A percentile compares a stretch with the other conserved stretches of the same genome.
Evolutionary conservation across 2,797 vertebrate species (phyloP).

Genomic region (Nannoperca australis): DNA sequence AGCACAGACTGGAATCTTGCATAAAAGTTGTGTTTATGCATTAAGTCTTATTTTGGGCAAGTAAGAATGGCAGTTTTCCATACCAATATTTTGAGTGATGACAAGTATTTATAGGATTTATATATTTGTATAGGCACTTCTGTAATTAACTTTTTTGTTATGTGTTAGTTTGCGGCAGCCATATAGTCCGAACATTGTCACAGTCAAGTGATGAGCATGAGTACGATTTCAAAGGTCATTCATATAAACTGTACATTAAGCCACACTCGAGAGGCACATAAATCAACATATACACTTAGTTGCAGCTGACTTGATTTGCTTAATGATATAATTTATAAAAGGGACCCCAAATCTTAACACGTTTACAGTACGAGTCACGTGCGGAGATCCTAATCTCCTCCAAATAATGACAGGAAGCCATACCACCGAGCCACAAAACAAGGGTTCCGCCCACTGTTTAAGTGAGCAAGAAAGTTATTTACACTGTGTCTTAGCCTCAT

Average conservation of each 20-base stretch:
- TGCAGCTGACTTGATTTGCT: not conserved
- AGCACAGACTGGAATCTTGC: not conserved
- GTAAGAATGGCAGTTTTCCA: not conserved
- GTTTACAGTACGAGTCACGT: not conserved
- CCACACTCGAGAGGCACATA: not conserved
- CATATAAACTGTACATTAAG: not conserved
- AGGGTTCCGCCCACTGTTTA: not conserved
- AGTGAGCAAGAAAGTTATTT: slow-evolving; percentile 23
- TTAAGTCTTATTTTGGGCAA: not conserved
- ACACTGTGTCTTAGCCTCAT: slow-evolving; percentile 10
- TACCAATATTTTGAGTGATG: not conserved
- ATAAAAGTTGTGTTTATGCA: not conserved
- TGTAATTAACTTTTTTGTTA: too few species aligned
- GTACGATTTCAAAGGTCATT: not conserved
- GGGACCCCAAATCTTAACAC: not conserved
- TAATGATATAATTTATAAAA: slow-evolving; percentile 6
- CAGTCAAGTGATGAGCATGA: not conserved
- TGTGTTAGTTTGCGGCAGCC: too few species aligned
- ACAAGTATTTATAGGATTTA: too few species aligned
- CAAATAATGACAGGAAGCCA: not conserved
- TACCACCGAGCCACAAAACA: not conserved
- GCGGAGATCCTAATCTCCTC: not conserved
- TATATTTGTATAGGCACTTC: too few species aligned
- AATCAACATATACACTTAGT: not conserved
- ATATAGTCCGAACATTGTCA: not conserved